Evolutionary conservation across 1,140 invertebrate species (phyloP), one percentile per base, ranked within the genome.

Genomic region (Cepaea nemoralis): DNA sequence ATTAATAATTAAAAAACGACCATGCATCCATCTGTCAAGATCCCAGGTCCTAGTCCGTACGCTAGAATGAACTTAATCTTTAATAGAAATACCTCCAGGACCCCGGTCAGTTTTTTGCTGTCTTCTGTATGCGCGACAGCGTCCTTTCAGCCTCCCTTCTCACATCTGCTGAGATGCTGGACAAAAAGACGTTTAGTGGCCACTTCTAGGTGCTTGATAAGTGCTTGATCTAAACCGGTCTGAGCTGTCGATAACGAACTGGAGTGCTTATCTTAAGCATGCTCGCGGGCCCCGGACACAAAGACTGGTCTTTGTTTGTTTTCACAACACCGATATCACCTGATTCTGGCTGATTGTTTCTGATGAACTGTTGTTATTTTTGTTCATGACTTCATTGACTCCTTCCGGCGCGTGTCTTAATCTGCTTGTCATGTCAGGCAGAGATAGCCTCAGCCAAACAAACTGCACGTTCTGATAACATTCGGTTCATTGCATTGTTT

Each of bases 171-270:
- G 19, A 70, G 24, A n/a, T 10, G 69, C n/a, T 40, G 19, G 22
- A n/a, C 19, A 40, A 70, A 70, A 70, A 70, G 40, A 40, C n/a
- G 35, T 63, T 31, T 31, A 31, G 59, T 63, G 59, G 59, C 59
- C 59, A 63, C 59, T 63, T 63, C 59, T 63, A 63, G 16, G 59
- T 31, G 3, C 69, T 70, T 70, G 24, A 70, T 70, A 42, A 39
- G 35, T 40, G 40, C 69, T 70, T 70, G 35, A 40, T 24, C 37
- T 39, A 22, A 40, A 22, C 8, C 39, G 19, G 35, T 40, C 40
- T 39, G 35, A 40, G 69, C 69, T 10, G 59, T 39, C 39, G 69
- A 70, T 70, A 70, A 70, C 16, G 69, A 39, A 22, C 35, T n/a
- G 0, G 19, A 39, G 37, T 70, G 35, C 69, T 70, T 24, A 70